A percentile compares a stretch with the other conserved stretches of the same genome.
phyloP scores from a whole-genome alignment of 2,113 vertebrate genomes.

The Perccottus glenii region DNA sequence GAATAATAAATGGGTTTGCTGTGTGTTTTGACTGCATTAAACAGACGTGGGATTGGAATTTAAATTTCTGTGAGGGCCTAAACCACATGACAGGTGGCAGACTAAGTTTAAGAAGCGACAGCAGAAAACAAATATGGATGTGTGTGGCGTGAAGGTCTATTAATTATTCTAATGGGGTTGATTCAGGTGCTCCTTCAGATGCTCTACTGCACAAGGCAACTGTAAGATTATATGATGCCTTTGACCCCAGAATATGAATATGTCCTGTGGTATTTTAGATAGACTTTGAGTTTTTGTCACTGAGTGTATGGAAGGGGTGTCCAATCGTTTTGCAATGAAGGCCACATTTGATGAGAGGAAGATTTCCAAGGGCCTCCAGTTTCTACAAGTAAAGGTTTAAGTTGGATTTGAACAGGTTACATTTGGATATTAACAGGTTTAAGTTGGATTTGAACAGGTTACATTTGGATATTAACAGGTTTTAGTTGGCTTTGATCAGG shows the following conservation, averaged over 20 bases:
- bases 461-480: too few species aligned
- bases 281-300: too few species aligned
- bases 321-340: too few species aligned
- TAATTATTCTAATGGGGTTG: conserved; percentile 24
- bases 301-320: too few species aligned
- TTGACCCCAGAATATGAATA: not conserved
- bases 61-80: conserved; percentile 23
- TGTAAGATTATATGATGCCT: not conserved
- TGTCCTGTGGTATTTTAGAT: not conserved
- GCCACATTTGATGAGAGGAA: too few species aligned
- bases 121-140: conserved; percentile 30
- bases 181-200: conserved; percentile 47
- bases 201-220: conserved; percentile 30
- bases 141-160: conserved; percentile 11
- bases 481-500: too few species aligned
- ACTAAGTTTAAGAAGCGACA: conserved; percentile 8
- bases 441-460: too few species aligned
- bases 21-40: conserved; percentile 43
- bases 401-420: too few species aligned
- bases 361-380: too few species aligned
- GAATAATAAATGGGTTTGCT: conserved; percentile 52
- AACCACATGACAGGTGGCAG: conserved; percentile 57
- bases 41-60: conserved; percentile 34
- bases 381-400: too few species aligned
- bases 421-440: too few species aligned